Evolutionary conservation across 1,140 invertebrate genomes (phyloP), one percentile per base, ranked within the genome.

Genomic region (Psix sp.): DNA sequence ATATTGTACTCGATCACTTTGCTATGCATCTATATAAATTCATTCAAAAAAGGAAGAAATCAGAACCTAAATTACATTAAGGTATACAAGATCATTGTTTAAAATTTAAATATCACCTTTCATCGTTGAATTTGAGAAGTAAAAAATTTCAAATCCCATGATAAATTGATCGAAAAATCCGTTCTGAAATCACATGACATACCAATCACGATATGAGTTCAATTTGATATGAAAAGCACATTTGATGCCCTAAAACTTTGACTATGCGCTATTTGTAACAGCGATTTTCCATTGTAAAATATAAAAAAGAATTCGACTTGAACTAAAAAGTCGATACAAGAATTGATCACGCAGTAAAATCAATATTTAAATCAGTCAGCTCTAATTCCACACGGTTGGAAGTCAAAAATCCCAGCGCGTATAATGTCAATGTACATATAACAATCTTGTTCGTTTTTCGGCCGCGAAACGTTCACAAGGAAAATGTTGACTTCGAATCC

Each of bases 1-100:
- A 49, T 59, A 72, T 66, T 73, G 51, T 73, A 66, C 60, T 73
- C 60, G 68, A 65, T 36, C 46, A 40, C 38, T 73, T 73, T 46
- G 7, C 45, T 68, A 68, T 18, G 36, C 20, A 35, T 11, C 13
- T 35, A 3, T 2, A 35, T 35, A 13, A 13, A 14, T 11, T 35
- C 2, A 35, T 35, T 13, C 33, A 35, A 35, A 33, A 33, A 35
- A 3, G 33, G 21, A 24, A 24, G 7, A 24, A 24, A 4, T 24
- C 7, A 24, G 3, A 4, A 24, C 7, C 7, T 24, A 4, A 4
- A 7, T 24, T 24, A 24, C 7, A 4, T 24, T 7, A 24, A 24
- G 21, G 5, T 35, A 2, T 35, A 35, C 33, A 29, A 29, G 2
- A 29, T 29, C 7, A 24, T 9, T 7, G 2, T 29, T 29, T n/a